Conservation (phyloP, 2,797 vertebrate genomes). For the Myotis findleyi region DNA sequence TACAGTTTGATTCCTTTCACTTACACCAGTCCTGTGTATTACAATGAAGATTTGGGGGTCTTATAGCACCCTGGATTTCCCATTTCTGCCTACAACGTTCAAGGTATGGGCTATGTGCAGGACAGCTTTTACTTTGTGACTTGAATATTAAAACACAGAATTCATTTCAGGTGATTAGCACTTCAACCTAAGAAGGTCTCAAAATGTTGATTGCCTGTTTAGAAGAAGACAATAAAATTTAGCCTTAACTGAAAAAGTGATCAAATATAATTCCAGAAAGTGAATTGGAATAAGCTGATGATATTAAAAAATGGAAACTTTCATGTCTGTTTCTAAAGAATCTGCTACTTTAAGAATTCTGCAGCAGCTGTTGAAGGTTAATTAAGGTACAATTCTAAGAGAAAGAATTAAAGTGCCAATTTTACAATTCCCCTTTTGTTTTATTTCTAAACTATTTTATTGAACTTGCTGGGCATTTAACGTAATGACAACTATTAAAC, state of each 20-base stretch:
- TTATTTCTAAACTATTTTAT: slow-evolving; percentile 52
- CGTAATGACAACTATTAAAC: slow-evolving; percentile 42
- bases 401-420: slow-evolving; percentile 23
- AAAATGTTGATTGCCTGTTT: slow-evolving; percentile 30
- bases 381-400: background rate
- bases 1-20: background rate
- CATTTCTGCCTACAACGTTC: background rate
- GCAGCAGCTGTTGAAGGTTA: slow-evolving; percentile 9
- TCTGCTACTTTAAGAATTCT: background rate
- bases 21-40: background rate
- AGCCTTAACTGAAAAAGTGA: slow-evolving; percentile 19
- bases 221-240: slow-evolving; percentile 42
- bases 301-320: slow-evolving; percentile 45
- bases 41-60: background rate
- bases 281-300: slow-evolving; percentile 30
- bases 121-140: slow-evolving; percentile 18
- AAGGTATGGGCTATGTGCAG: background rate
- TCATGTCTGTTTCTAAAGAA: slow-evolving; percentile 51
- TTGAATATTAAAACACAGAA: slow-evolving; percentile 57
- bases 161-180: background rate
- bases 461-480: slow-evolving; percentile 1
- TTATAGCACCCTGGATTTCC: background rate
- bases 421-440: slow-evolving; percentile 45
- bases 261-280: slow-evolving; percentile 47
- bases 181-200: slow-evolving; percentile 25